Evolutionary conservation across 2,888 invertebrate genomes (phyloP), one percentile per base, ranked within the genome.

Genomic region (Hirtodrosophila cameraria): DNA sequence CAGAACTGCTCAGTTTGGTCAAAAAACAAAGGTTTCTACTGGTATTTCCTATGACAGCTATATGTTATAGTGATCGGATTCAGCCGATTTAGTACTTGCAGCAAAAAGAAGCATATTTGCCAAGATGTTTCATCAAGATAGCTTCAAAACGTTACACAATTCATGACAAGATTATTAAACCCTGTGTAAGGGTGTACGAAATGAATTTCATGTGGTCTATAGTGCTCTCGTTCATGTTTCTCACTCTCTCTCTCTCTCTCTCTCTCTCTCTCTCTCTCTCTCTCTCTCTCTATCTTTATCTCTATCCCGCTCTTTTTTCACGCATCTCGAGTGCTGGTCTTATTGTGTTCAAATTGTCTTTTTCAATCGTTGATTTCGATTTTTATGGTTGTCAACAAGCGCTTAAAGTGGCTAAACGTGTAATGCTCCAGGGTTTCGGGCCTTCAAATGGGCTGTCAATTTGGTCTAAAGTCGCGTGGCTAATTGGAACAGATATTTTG

Each of bases 401-500:
- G 33, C 52, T 75, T 41, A 67, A 78, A 81, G 75, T 74, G 75
- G 55, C 50, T 67, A 66, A 81, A 18, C 69, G 53, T 73, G 76
- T 73, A 69, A 65, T 46, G 49, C 73, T 39, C 36, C 23, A 18
- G 48, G 46, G 13, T 38, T 33, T 30, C 16, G 16, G 31, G 13
- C 27, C 38, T 52, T 39, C 39, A 60, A 23, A 27, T 65, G 13
- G 69, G 15, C 49, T 58, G 54, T 64, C 52, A 69, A 46, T 28
- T 18, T 28, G 53, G 11, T 50, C 28, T 31, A 54, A 66, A 72
- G 52, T 72, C 43, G 62, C 46, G 46, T 67, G 38, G 67, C 62
- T 73, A 73, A 71, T 71, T 71, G 71, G 58, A 72, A 53, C 61
- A 66, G 23, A 23, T 8, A n/a, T 30, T 46, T 35, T 28, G 35